phyloP scores from a whole-genome alignment of 1,140 invertebrate genomes.

The Formica selysi region DNA sequence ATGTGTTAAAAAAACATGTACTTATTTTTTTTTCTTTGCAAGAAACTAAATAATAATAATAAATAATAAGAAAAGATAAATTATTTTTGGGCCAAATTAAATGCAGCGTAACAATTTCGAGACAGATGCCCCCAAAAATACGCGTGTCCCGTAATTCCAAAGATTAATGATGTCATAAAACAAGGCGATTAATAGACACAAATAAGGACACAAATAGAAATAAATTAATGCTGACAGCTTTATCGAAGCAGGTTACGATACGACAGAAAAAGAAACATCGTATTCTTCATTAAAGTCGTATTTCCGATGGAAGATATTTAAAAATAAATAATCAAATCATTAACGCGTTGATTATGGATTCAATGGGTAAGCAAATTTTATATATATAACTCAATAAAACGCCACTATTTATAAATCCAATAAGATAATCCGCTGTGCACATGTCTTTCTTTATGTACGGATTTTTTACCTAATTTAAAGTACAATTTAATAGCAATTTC shows the following conservation, averaged over 20 bases:
- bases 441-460: not conserved
- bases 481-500: not conserved
- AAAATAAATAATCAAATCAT: conserved; percentile 45
- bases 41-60: not conserved
- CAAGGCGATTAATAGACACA: conserved; percentile 6
- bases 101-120: not conserved
- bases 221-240: conserved; percentile 19
- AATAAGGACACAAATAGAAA: not conserved
- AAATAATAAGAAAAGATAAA: not conserved
- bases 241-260: conserved; percentile 3
- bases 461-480: not conserved
- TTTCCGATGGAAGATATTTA: not conserved
- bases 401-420: not conserved
- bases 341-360: not conserved
- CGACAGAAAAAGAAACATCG: not conserved
- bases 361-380: conserved; percentile 33
- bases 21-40: not conserved
- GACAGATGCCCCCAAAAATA: not conserved
- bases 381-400: conserved; percentile 43
- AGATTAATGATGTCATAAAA: conserved; percentile 11
- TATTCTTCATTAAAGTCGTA: not conserved
- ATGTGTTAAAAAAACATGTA: not conserved
- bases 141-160: not conserved
- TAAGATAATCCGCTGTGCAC: not conserved
- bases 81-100: not conserved